Evolutionary conservation across 1,140 invertebrate genomes (phyloP).

Genomic region (Formica selysi): DNA sequence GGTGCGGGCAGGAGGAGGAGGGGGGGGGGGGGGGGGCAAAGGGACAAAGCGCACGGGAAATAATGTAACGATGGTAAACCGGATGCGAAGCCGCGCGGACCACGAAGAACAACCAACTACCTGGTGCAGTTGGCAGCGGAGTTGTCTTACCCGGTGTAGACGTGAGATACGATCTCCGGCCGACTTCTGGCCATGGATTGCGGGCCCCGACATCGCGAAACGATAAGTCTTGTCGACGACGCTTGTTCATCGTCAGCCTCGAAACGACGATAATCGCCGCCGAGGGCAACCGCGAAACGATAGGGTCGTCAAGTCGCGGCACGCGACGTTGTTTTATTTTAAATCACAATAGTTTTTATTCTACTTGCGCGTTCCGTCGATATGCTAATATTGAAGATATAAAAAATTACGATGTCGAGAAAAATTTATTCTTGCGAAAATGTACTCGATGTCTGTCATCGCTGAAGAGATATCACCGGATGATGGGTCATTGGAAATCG

Average conservation of each 20-base stretch:
- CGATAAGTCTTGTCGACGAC: slow-evolving; percentile 72
- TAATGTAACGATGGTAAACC: slow-evolving; percentile 81
- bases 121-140: slow-evolving; percentile 66
- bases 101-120: slow-evolving; percentile 56
- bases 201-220: slow-evolving; percentile 57
- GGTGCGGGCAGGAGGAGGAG: not conserved
- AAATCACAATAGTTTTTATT: not conserved
- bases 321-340: slow-evolving; percentile 35
- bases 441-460: not conserved
- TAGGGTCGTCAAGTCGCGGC: slow-evolving; percentile 49
- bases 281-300: slow-evolving; percentile 63
- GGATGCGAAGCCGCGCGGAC: slow-evolving; percentile 74
- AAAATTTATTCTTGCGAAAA: not conserved
- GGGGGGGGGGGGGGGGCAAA: no score
- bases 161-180: slow-evolving; percentile 78
- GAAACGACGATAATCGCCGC: slow-evolving; percentile 70
- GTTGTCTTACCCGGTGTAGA: slow-evolving; percentile 77
- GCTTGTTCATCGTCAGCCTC: slow-evolving; percentile 65
- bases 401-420: not conserved
- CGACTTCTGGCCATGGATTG: slow-evolving; percentile 68
- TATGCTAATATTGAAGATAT: slow-evolving; percentile 19
- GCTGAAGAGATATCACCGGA: slow-evolving; percentile 9
- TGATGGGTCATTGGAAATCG: slow-evolving; percentile 31
- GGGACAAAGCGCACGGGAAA: slow-evolving; percentile 78
- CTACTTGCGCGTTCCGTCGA: not conserved